Base-by-base conservation (phyloP, 37 sponge, comb jelly and placozoan species). In the Eunapius fragilis region DNA sequence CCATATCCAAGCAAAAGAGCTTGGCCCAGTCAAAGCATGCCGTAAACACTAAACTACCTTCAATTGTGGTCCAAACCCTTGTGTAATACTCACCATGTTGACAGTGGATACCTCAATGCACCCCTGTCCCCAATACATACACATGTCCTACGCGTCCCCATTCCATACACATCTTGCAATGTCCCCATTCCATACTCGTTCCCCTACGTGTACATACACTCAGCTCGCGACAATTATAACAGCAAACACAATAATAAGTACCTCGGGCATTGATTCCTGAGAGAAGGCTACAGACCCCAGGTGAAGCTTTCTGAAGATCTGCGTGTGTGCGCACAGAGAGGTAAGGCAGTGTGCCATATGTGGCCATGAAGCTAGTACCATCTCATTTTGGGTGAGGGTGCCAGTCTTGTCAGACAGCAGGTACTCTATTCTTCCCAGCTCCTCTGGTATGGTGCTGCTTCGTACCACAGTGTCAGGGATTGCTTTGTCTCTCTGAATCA, bases 371-470 rank as follows among this genome's bases (percentile, higher is more conserved):
- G 74, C n/a, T 4, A 87, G 10, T 47, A 95, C 98, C 98, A 97
- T 97, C 82, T 97, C 96, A 74, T 97, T 97, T 78, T 90, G 85
- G 13, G 98, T 97, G 68, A 97, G 94, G 37, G 98, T 97, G 33
- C 98, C 98, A 3, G 98, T 97, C 85, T 97, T 97, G 85, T 97
- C 98, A 19, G 85, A 82, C 69, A 97, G 86, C 31, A 97, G 79
- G 87, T 91, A 97, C 70, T 90, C 93, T 0, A 97, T 77, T 19
- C 98, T 75, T 2, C 98, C 98, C 27, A 97, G 92, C 41, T 97
- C 98, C 81, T 97, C 98, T 7, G 98, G 98, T 31, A 97, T 97
- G 68, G 98, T 97, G 80, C 96, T 97, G 85, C 73, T 90, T 13
- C 98, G 70, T 6, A 97, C 98, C 37, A 95, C 77, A 30, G 96